phyloP scores from a whole-genome alignment of 2,797 vertebrate genomes.

The Poeciliopsis presidionis region DNA sequence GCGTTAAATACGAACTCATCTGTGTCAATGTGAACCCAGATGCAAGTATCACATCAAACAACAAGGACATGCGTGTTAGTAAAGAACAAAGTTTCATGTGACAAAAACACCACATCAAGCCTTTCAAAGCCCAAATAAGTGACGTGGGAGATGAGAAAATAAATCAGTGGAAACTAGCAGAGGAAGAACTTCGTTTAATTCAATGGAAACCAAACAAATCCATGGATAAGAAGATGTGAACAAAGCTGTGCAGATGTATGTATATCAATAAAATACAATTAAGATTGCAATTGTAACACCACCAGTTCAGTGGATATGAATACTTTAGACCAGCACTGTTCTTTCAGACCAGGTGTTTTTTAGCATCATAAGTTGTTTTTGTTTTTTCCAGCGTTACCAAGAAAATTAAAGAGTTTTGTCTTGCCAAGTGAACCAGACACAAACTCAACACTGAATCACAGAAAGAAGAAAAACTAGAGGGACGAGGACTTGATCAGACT shows the following conservation, averaged over 20 bases:
- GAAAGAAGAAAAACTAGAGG: not conserved
- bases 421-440: not conserved
- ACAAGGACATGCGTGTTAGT: slow-evolving; percentile 63
- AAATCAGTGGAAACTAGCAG: not conserved
- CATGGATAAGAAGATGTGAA: not conserved
- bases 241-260: not conserved
- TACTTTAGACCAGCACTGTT: not conserved
- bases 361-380: not conserved
- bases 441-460: not conserved
- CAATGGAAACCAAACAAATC: not conserved
- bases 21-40: slow-evolving; percentile 6
- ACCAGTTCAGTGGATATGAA: not conserved
- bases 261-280: not conserved
- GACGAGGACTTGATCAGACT: not conserved
- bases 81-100: slow-evolving; percentile 34
- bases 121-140: slow-evolving; percentile 46
- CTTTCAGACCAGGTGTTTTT: not conserved
- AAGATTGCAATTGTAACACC: not conserved
- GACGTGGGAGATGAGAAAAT: slow-evolving; percentile 22
- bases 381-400: not conserved
- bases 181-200: not conserved
- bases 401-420: not conserved
- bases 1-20: slow-evolving; percentile 8
- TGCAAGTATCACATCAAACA: slow-evolving; percentile 27
- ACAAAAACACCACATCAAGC: slow-evolving; percentile 49